phyloP scores from a whole-genome alignment of 1,140 invertebrate species.

The Anoplolepis gracilipes region DNA sequence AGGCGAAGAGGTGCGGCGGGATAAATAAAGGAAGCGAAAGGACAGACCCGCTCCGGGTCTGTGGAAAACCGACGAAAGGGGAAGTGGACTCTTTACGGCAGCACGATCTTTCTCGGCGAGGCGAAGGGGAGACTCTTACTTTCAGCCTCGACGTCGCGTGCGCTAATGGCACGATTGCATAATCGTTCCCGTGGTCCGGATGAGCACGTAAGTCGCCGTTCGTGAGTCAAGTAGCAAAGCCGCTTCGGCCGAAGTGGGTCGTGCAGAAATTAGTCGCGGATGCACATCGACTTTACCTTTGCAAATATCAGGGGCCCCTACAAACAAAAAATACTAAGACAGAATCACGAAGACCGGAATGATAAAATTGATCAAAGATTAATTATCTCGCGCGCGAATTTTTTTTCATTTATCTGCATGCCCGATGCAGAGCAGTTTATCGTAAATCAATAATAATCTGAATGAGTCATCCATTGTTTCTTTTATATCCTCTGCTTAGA shows the following conservation, averaged over 20 bases:
- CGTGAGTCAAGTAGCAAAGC: slow-evolving; percentile 72
- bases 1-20: slow-evolving; percentile 30
- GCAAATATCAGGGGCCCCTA: background rate
- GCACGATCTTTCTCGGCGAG: slow-evolving; percentile 48
- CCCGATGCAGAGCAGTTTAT: background rate
- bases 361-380: slow-evolving; percentile 38
- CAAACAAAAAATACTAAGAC: background rate
- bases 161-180: slow-evolving; percentile 72
- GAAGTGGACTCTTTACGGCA: slow-evolving; percentile 50
- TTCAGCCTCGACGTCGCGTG: slow-evolving; percentile 75
- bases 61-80: slow-evolving; percentile 33
- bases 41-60: background rate
- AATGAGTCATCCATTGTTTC: background rate
- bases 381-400: background rate
- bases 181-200: slow-evolving; percentile 57
- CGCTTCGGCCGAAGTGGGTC: slow-evolving; percentile 64
- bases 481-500: background rate
- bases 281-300: slow-evolving; percentile 42
- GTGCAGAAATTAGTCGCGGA: slow-evolving; percentile 56
- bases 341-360: slow-evolving; percentile 2
- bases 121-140: slow-evolving; percentile 75
- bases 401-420: background rate
- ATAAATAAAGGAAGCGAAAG: slow-evolving; percentile 39
- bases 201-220: slow-evolving; percentile 66
- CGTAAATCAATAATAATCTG: background rate